phyloP scores from a whole-genome alignment of 2,888 invertebrate species.

The Palloptera scutellata region DNA sequence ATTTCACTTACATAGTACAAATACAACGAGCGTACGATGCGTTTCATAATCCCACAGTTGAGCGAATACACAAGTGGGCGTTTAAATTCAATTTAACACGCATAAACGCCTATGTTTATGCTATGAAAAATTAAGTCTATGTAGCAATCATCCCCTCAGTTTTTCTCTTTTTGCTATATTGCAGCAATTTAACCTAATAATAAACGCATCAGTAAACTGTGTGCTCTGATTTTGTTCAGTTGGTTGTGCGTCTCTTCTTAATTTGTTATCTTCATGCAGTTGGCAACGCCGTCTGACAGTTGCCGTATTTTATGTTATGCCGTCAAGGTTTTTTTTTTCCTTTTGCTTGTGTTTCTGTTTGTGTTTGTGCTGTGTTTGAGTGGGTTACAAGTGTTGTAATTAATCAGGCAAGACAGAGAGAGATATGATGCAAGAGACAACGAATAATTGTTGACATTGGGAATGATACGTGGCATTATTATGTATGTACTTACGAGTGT shows the following conservation, averaged over 20 bases:
- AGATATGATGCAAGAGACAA: background rate
- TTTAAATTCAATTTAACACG: constrained; percentile 52
- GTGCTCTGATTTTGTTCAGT: constrained; percentile 42
- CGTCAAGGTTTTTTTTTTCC: constrained; percentile 10
- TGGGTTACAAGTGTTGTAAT: constrained; percentile 43
- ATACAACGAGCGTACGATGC: constrained; percentile 4
- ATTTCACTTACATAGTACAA: background rate
- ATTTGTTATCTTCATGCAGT: constrained; percentile 31
- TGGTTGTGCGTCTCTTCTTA: constrained; percentile 26
- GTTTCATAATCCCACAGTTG: constrained; percentile 49
- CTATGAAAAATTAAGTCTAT: constrained; percentile 41
- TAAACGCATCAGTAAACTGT: constrained; percentile 61
- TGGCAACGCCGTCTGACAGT: constrained; percentile 39
- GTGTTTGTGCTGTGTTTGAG: constrained; percentile 5
- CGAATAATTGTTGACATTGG: background rate
- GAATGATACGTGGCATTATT: background rate
- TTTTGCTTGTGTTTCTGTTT: constrained; percentile 13
- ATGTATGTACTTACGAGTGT: too few species aligned
- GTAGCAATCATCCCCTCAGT: constrained; percentile 17
- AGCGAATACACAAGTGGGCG: constrained; percentile 61
- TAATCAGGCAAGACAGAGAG: constrained; percentile 40
- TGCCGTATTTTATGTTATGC: constrained; percentile 37
- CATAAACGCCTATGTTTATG: constrained; percentile 47
- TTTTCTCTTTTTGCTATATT: background rate
- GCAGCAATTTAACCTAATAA: constrained; percentile 59